These are phyloP conservation scores for Metallyticus violacea DNA, from an alignment of 2,888 invertebrate genomes.

Conservation along the genomic window DNA sequence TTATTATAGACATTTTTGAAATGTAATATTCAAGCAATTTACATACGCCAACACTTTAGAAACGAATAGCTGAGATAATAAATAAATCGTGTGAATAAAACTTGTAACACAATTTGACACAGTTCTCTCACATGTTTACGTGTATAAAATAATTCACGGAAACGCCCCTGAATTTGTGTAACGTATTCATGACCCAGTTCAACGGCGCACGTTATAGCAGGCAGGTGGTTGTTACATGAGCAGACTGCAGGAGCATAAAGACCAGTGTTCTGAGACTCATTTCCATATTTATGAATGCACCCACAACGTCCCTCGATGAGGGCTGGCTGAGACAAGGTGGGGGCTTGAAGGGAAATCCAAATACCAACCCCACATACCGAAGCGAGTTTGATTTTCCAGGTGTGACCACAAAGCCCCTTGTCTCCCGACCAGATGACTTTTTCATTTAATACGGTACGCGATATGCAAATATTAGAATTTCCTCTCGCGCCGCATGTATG, in stretches of 20 bases:
- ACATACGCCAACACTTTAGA: too few relatives aligned
- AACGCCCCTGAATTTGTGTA: too few relatives aligned
- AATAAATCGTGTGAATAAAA: neutral
- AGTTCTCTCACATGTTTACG: neutral
- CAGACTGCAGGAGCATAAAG: neutral
- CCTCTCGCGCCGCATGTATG: neutral
- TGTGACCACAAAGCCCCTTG: neutral
- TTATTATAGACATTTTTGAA: too few relatives aligned
- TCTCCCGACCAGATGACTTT: neutral
- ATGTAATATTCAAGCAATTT: too few relatives aligned
- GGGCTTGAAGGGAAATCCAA: too few relatives aligned
- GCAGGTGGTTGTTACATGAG: neutral
- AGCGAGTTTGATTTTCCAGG: neutral
- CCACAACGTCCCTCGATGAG: neutral
- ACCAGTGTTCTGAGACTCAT: too few relatives aligned
- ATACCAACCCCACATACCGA: neutral
- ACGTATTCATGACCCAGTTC: neutral
- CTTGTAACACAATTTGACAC: neutral
- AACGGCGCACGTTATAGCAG: neutral
- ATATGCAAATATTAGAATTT: neutral
- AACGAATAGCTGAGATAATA: neutral
- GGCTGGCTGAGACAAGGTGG: neutral
- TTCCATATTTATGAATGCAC: neutral
- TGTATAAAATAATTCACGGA: neutral
- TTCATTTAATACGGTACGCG: neutral